Evolutionary conservation across 2,113 vertebrate species (phyloP), one percentile per base, ranked within the genome.

Genomic region (Pterocles burchelli): DNA sequence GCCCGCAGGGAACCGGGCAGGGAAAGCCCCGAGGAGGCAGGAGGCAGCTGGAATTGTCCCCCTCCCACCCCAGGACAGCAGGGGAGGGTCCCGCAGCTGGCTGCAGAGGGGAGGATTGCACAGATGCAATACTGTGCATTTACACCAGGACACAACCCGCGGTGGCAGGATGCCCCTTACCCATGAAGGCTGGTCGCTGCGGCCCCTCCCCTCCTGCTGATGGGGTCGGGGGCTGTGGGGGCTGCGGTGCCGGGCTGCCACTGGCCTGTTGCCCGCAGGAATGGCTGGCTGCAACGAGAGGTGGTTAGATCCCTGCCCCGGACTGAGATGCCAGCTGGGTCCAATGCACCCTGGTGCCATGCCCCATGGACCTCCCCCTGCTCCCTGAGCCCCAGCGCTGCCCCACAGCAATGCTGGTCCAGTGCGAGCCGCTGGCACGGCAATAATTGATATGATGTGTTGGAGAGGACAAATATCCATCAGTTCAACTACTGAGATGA

Each of bases 1-100:
- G 24, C 41, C 55, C 4, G 0, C 0, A 4, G 41, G 61, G 7
- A 71, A 15, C 1, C 0, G 2, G 26, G 33, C 33, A 43, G 5
- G 67, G 36, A 52, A 21, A 61, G 54, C 61, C 62, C 10, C 0
- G 17, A 6, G 70, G 8, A 59, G 28, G 38, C n/a, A 24, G 77
- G 34, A 59, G 54, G 14, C 24, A 14, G 4, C 29, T 3, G 54
- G 34, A 7, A 15, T 5, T 22, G 38, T 41, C 38, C 38, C 38
- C 38, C 11, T 12, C 38, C 38, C 38, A 41, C 38, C 38, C 38
- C 38, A 41, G 38, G 38, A 41, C 38, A 41, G 38, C 38, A 41
- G 38, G 38, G 38, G 11, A 41, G 38, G 38, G 38, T 41, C 38
- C 38, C 71, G 10, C 9, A 10, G 67, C 52, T 24, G 5, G 2